phyloP scores from a whole-genome alignment of 2,113 vertebrate genomes.

The Tetrao urogallus region DNA sequence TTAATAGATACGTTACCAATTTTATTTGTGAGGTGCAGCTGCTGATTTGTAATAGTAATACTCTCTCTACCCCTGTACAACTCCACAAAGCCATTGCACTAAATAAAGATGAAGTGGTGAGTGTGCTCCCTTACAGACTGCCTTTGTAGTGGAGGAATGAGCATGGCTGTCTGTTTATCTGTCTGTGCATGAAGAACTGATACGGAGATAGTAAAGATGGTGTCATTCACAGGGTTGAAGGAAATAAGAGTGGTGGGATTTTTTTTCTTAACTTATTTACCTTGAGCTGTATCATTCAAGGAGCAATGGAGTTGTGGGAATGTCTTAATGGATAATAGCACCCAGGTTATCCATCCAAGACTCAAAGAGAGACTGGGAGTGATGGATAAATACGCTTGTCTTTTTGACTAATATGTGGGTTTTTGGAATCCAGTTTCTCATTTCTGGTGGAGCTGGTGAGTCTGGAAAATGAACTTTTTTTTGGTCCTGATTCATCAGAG shows the following conservation, averaged over 20 bases:
- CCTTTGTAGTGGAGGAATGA: background rate
- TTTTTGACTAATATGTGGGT: fast-evolving
- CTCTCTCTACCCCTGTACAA: background rate
- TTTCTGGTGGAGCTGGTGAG: background rate
- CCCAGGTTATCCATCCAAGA: background rate
- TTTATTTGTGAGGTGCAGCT: background rate
- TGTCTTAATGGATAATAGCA: background rate
- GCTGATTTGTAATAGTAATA: background rate
- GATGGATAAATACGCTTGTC: too few species aligned
- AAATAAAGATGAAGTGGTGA: background rate
- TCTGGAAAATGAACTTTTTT: background rate
- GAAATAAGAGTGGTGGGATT: background rate
- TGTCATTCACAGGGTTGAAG: background rate
- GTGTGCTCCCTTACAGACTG: background rate
- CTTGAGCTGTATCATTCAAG: background rate
- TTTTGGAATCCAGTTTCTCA: background rate
- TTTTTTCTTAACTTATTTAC: background rate
- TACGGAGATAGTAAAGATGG: background rate
- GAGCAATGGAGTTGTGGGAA: background rate
- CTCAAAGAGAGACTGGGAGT: background rate
- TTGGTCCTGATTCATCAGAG: background rate
- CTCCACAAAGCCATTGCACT: background rate
- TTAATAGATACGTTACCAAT: background rate
- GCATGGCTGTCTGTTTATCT: background rate
- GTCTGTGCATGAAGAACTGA: background rate